These are phyloP conservation scores for Pelecanoides urinatrix DNA, from an alignment of 2,113 vertebrate species.

Conservation along the genomic window DNA sequence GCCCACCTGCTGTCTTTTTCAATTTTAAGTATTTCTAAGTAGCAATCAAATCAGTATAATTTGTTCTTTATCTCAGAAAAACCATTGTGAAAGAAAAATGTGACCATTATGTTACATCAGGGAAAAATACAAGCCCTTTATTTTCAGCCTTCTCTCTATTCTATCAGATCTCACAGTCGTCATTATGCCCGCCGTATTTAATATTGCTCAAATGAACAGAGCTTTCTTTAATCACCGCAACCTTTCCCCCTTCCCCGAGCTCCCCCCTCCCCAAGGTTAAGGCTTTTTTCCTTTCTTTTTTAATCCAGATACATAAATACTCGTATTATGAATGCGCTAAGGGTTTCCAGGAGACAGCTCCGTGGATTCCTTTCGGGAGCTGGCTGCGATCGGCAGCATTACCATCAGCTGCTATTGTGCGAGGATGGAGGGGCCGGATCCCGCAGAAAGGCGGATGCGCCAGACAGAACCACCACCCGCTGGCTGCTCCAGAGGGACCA, in stretches of 20 bases:
- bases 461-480: neutral
- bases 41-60: constrained; percentile 88
- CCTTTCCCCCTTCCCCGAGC: constrained; percentile 68
- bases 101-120: constrained; percentile 86
- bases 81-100: constrained; percentile 86
- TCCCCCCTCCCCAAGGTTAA: constrained; percentile 64
- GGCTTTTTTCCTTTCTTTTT: constrained; percentile 14
- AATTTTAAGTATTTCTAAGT: constrained; percentile 88
- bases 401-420: constrained; percentile 53
- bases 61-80: constrained; percentile 86
- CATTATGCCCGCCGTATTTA: constrained; percentile 79
- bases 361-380: constrained; percentile 42
- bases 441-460: neutral
- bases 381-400: constrained; percentile 43
- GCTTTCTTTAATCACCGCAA: constrained; percentile 79
- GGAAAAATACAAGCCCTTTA: constrained; percentile 83
- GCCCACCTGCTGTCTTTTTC: constrained; percentile 86
- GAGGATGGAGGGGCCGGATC: neutral
- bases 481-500: neutral
- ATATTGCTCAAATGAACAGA: constrained; percentile 74
- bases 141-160: constrained; percentile 77
- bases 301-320: constrained; percentile 74
- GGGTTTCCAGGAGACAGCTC: constrained; percentile 75
- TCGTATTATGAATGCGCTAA: constrained; percentile 57
- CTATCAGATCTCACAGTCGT: constrained; percentile 78